These are phyloP conservation scores for Pollenia griseotomentosa DNA, from an alignment of 2,888 invertebrate species.

Conservation along the genomic window DNA sequence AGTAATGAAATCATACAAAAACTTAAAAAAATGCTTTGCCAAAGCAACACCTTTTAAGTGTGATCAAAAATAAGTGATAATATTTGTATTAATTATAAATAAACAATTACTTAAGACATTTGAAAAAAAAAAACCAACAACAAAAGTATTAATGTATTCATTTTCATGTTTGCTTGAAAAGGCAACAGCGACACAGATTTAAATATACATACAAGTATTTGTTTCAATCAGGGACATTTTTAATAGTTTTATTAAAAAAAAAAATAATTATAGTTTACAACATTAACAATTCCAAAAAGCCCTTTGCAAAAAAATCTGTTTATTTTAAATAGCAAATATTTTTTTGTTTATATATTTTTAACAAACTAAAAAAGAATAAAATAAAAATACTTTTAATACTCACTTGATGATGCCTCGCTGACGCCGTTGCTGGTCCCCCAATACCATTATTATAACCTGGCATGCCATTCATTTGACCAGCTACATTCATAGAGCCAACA, in stretches of 20 bases:
- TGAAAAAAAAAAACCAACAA: slow-evolving; percentile 38
- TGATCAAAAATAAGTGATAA: slow-evolving; percentile 67
- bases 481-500: slow-evolving; percentile 75
- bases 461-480: slow-evolving; percentile 82
- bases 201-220: slow-evolving; percentile 12
- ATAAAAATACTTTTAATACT: slow-evolving; percentile 75
- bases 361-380: slow-evolving; percentile 25
- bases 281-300: neutral
- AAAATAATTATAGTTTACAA: slow-evolving; percentile 15
- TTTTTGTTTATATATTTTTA: slow-evolving; percentile 8
- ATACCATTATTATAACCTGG: slow-evolving; percentile 77
- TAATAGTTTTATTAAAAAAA: slow-evolving; percentile 4
- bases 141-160: slow-evolving; percentile 1
- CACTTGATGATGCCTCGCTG: slow-evolving; percentile 84
- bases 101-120: slow-evolving; percentile 59
- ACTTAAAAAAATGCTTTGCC: slow-evolving; percentile 31
- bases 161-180: slow-evolving; percentile 42
- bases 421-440: slow-evolving; percentile 76
- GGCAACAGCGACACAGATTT: slow-evolving; percentile 44
- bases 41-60: slow-evolving; percentile 66
- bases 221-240: slow-evolving; percentile 11
- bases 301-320: slow-evolving; percentile 17
- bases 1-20: slow-evolving; percentile 23
- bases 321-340: slow-evolving; percentile 11
- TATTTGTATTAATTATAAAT: slow-evolving; percentile 67